These are phyloP conservation scores for Sisor rabdophorus DNA, from an alignment of 2,113 vertebrate genomes.

Conservation along the genomic window DNA sequence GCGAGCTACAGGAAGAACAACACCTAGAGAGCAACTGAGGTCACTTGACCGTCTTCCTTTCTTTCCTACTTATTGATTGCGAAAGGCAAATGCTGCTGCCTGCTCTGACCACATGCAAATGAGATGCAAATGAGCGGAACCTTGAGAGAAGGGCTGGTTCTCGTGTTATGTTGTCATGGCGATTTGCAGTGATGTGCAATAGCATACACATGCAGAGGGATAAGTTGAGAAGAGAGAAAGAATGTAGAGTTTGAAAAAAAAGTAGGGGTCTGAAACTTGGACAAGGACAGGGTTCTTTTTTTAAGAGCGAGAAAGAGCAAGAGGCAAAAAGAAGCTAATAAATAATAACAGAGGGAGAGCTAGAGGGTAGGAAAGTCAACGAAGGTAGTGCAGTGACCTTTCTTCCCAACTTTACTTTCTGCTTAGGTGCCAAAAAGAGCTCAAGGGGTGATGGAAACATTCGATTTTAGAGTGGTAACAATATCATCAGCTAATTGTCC, in stretches of 20 bases:
- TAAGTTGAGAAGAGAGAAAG: slow-evolving; percentile 17
- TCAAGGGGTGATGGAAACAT: background rate
- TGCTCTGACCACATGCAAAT: slow-evolving; percentile 73
- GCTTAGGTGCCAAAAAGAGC: no score
- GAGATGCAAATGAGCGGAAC: slow-evolving; percentile 69
- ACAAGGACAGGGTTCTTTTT: slow-evolving; percentile 48
- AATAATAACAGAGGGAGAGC: slow-evolving; percentile 11
- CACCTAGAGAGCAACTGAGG: slow-evolving; percentile 25
- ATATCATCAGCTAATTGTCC: background rate
- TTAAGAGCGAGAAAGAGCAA: background rate
- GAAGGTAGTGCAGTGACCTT: background rate
- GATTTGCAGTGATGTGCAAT: slow-evolving; percentile 58
- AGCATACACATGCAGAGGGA: slow-evolving; percentile 41
- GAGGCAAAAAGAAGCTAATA: background rate
- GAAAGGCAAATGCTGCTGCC: slow-evolving; percentile 68
- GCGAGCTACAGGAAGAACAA: background rate
- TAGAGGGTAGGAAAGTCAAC: slow-evolving; percentile 16
- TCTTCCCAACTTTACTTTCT: background rate
- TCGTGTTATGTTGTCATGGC: slow-evolving; percentile 67
- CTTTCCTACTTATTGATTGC: slow-evolving; percentile 52
- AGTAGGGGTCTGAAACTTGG: slow-evolving; percentile 30
- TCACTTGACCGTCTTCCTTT: slow-evolving; percentile 36
- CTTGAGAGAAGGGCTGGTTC: slow-evolving; percentile 57
- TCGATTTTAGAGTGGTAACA: background rate
- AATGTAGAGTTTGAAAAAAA: slow-evolving; percentile 16